A percentile compares a stretch with the other conserved stretches of the same genome.
Evolutionary conservation across 2,113 vertebrate species (phyloP).

Genomic region (Ciconia maguari): DNA sequence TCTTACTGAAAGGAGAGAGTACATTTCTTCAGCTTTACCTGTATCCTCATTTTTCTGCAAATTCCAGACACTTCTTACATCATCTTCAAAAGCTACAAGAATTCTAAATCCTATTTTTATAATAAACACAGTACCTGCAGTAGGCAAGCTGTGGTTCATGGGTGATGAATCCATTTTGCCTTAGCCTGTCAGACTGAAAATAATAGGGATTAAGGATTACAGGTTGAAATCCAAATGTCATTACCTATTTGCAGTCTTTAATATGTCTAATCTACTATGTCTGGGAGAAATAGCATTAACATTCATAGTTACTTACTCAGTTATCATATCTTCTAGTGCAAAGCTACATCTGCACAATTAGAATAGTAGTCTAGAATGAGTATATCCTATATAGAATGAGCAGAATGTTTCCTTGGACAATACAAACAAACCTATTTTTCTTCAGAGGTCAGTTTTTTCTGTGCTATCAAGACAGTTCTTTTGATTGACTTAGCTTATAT

Average conservation of each 20-base stretch:
- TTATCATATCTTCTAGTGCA: not conserved
- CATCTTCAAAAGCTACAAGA: not conserved
- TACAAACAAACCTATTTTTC: not conserved
- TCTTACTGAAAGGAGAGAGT: not conserved
- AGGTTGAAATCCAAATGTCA: not conserved
- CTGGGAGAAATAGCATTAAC: not conserved
- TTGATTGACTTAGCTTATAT: not conserved
- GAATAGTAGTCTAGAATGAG: not conserved
- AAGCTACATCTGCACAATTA: not conserved
- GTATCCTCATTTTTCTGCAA: not conserved
- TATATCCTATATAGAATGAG: not conserved
- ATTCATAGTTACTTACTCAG: not conserved
- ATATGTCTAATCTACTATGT: not conserved
- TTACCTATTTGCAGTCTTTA: not conserved
- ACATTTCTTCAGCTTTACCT: not conserved
- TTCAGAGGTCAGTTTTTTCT: not conserved
- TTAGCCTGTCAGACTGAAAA: not conserved
- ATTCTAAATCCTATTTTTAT: not conserved
- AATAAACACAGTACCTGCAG: not conserved
- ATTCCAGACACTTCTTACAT: not conserved
- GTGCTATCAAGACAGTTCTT: not conserved
- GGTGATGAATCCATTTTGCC: not conserved
- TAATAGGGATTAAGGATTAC: constrained; percentile 6
- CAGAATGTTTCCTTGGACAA: not conserved
- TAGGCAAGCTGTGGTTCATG: not conserved